phyloP scores from a whole-genome alignment of 2,113 vertebrate species.

The Orycteropus afer region DNA sequence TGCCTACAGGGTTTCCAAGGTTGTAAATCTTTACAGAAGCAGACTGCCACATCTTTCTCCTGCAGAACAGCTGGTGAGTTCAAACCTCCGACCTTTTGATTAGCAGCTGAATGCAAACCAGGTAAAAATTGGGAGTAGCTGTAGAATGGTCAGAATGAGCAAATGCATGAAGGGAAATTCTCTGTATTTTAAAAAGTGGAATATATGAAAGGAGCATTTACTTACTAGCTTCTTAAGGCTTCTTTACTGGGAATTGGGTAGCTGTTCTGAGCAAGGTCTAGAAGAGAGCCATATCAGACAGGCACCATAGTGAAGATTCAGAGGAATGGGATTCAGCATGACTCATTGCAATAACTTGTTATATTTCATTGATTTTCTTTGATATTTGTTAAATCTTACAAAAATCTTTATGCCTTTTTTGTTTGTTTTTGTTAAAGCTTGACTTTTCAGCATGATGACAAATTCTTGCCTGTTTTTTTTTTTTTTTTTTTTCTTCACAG shows the following conservation, averaged over 20 bases:
- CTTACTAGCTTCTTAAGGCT: background rate
- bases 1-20: too few species aligned
- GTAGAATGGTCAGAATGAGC: background rate
- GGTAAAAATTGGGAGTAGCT: background rate
- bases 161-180: background rate
- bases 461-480: constrained; percentile 58
- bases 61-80: too few species aligned
- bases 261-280: background rate
- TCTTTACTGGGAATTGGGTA: background rate
- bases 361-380: background rate
- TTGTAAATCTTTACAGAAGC: too few species aligned
- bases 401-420: background rate
- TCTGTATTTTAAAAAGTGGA: background rate
- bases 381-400: background rate
- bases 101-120: too few species aligned
- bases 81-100: too few species aligned
- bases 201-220: background rate
- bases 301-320: too few species aligned
- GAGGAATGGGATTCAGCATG: background rate
- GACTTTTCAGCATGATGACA: background rate
- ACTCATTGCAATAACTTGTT: accelerated
- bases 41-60: too few species aligned
- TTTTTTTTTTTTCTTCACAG: constrained; percentile 86
- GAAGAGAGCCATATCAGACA: background rate
- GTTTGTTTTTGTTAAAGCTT: background rate